Percentiles rank a stretch among this genome's conserved stretches.
phyloP scores from a whole-genome alignment of 2,113 vertebrate species.

The Oreochromis spilurus region DNA sequence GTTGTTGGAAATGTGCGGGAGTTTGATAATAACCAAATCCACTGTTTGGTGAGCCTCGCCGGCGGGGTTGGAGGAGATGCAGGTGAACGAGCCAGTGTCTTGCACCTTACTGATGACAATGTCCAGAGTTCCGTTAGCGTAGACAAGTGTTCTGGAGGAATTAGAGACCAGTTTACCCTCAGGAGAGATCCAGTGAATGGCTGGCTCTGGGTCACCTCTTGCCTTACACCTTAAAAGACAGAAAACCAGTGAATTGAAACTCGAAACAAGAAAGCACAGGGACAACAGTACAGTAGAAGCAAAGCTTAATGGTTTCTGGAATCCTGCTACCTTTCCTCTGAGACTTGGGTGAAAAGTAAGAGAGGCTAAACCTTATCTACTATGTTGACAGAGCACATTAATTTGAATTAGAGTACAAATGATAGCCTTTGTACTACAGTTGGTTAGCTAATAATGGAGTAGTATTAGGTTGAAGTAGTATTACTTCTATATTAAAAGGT shows the following conservation, averaged over 20 bases:
- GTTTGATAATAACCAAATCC: constrained; percentile 92
- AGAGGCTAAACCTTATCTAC: background rate
- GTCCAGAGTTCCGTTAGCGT: constrained; percentile 91
- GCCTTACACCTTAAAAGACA: constrained; percentile 80
- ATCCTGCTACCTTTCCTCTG: background rate
- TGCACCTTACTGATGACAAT: constrained; percentile 96
- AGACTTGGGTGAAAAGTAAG: background rate
- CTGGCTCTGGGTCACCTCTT: constrained; percentile 92
- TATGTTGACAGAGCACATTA: background rate
- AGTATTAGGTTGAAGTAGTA: background rate
- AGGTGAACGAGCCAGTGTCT: constrained; percentile 93
- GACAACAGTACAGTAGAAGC: background rate
- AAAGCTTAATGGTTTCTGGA: background rate
- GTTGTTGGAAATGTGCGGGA: constrained; percentile 95
- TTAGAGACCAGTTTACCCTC: constrained; percentile 96
- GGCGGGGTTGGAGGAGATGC: constrained; percentile 96
- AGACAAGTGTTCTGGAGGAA: constrained; percentile 85
- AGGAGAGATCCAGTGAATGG: constrained; percentile 97
- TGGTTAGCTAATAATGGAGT: background rate
- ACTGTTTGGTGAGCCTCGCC: constrained; percentile 91
- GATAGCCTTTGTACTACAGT: background rate
- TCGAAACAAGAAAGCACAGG: background rate
- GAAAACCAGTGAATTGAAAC: background rate
- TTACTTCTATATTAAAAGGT: background rate
- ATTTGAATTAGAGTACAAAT: background rate